Base-by-base conservation (phyloP, 2,113 vertebrate species). In the Lophochroa leadbeateri region DNA sequence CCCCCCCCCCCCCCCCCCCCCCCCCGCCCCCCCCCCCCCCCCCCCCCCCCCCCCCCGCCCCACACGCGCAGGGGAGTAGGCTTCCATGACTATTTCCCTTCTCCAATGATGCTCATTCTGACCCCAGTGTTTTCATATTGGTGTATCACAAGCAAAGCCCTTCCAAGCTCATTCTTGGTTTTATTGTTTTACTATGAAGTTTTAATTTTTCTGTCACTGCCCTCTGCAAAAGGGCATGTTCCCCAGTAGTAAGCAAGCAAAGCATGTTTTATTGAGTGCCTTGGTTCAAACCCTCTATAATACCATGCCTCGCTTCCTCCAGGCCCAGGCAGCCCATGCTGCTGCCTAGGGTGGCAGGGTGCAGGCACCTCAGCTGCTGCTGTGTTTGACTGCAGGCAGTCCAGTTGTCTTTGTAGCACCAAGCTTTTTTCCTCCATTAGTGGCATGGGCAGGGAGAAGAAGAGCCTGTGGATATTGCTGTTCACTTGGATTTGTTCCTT, bases 231-330 rank as follows among this genome's bases (percentile, higher is more conserved):
- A 82, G 35, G 8, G 1, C 6, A 14, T 5, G 2, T 19, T 58
- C 20, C 63, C 12, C 39, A 57, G 20, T 5, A 61, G 19, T 28
- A 86, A 47, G 29, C 11, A 65, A 60, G 24, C 2, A 70, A 58
- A 80, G 10, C 11, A 2, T 7, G 5, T 53, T 85, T 63, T 37
- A 29, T 10, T 31, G 76, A 33, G n/a, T 12, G 8, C 7, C 13
- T 61, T 37, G 11, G 4, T 37, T 39, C 67, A 52, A 68, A 20
- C 16, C 7, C 18, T n/a, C 8, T 1, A 1, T 31, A 27, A 27
- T 7, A 23, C 16, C 5, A 1, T 28, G 14, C 10, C 27, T 2
- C 0, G 0, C 4, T 46, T 60, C 4, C 23, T 57, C 19, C 4
- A 0, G 19, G 14, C 6, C 17, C 25, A 37, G 35, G 24, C 33